Percentiles rank a stretch among this genome's conserved stretches.
Conservation (phyloP, 2,888 invertebrate species). For the Octodonta nipae region DNA sequence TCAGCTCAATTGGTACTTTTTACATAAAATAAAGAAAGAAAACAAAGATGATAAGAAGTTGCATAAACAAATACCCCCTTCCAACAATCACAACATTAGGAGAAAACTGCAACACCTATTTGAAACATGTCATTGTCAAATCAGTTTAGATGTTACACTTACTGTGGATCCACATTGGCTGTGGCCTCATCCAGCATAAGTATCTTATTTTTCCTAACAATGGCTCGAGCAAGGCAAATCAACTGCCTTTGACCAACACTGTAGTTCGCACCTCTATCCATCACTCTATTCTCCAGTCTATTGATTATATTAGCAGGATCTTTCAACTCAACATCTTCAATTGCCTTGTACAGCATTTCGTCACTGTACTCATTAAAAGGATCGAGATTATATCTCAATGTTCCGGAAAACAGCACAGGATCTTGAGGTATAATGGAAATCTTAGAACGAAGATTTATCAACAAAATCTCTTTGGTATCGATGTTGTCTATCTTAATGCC, state of each 20-base stretch:
- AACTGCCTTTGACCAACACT: slow-evolving; percentile 84
- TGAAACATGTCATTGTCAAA: background rate
- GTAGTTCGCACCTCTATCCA: slow-evolving; percentile 66
- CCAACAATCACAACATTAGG: no score
- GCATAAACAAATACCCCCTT: no score
- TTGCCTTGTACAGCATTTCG: slow-evolving; percentile 52
- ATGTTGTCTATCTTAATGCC: slow-evolving; percentile 58
- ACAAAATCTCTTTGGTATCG: slow-evolving; percentile 42
- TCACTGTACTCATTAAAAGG: slow-evolving; percentile 60
- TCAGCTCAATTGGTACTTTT: no score
- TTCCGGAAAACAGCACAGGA: slow-evolving; percentile 47
- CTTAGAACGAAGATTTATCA: slow-evolving; percentile 41
- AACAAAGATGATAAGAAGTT: no score
- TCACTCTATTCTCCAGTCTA: slow-evolving; percentile 54
- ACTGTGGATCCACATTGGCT: slow-evolving; percentile 81
- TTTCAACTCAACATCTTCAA: slow-evolving; percentile 65
- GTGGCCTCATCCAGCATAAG: slow-evolving; percentile 85
- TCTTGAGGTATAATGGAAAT: slow-evolving; percentile 47
- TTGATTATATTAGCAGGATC: slow-evolving; percentile 46
- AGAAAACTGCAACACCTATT: no score
- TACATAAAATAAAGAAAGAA: no score
- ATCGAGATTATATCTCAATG: slow-evolving; percentile 56
- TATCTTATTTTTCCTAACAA: slow-evolving; percentile 69
- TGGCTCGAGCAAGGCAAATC: slow-evolving; percentile 78
- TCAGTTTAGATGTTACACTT: slow-evolving; percentile 23